phyloP scores from a whole-genome alignment of 2,113 vertebrate genomes.

The Sporophila hypoxantha region DNA sequence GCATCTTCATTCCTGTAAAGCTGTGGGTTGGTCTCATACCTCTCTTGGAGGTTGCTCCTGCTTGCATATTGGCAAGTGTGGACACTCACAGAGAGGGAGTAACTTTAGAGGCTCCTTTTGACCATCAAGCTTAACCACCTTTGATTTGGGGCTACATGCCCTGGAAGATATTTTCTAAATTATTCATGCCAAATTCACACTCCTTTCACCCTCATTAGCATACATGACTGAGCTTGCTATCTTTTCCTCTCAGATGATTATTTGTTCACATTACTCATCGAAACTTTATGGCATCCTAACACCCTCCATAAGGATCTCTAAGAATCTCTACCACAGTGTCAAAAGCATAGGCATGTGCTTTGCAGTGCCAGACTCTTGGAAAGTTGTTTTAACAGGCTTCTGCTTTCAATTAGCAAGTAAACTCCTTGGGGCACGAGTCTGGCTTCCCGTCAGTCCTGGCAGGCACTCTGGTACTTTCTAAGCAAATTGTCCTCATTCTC shows the following conservation, averaged over 20 bases:
- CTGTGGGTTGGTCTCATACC: background rate
- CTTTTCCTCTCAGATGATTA: background rate
- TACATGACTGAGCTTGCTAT: background rate
- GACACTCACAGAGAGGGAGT: background rate
- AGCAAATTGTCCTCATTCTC: background rate
- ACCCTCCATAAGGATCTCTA: background rate
- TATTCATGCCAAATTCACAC: background rate
- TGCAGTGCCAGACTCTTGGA: background rate
- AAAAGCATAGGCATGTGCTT: background rate
- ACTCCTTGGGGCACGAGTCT: slow-evolving; percentile 16
- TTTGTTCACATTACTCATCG: background rate
- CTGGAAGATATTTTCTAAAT: background rate
- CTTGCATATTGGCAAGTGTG: background rate
- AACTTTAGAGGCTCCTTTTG: background rate
- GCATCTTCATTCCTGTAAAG: background rate
- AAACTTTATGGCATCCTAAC: background rate
- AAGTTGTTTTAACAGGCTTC: slow-evolving; percentile 34
- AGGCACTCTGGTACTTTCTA: slow-evolving; percentile 25
- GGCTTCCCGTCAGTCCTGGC: slow-evolving; percentile 1
- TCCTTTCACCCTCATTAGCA: background rate
- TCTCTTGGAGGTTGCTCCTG: background rate
- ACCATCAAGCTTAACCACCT: background rate
- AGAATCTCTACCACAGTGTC: slow-evolving; percentile 10
- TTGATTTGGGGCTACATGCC: background rate
- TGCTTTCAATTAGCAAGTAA: slow-evolving; percentile 36